Evolutionary conservation across 2,888 invertebrate species (phyloP).

Genomic region (Resseliella maxima): DNA sequence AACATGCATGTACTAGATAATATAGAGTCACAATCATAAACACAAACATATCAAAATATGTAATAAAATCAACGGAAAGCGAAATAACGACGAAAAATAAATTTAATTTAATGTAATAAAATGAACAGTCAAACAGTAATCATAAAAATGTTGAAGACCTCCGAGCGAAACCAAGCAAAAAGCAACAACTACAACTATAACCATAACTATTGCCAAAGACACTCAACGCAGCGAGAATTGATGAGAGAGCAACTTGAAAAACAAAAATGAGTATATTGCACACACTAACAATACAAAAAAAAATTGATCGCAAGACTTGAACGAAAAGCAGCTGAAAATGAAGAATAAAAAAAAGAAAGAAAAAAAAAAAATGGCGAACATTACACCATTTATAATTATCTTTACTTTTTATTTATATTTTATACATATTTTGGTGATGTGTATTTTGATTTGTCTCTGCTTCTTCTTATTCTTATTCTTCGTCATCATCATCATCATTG

Average conservation of each 20-base stretch:
- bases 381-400: conserved; percentile 35
- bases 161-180: conserved; percentile 3
- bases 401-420: background rate
- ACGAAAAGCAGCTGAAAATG: background rate
- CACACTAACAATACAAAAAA: background rate
- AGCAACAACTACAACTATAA: background rate
- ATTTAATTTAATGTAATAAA: conserved; percentile 53
- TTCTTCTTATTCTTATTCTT: background rate
- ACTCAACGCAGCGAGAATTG: background rate
- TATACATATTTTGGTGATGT: conserved; percentile 5
- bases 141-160: conserved; percentile 35
- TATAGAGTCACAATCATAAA: conserved; percentile 24
- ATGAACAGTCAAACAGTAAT: conserved; percentile 50
- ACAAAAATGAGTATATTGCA: background rate
- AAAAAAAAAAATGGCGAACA: background rate
- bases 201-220: background rate
- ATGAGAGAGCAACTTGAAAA: background rate
- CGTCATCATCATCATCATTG: no score
- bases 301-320: background rate
- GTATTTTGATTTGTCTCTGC: background rate
- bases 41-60: conserved; percentile 51
- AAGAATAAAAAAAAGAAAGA: background rate
- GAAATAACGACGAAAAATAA: conserved; percentile 46
- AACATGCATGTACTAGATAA: background rate
- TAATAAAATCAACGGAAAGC: conserved; percentile 47